Base-by-base conservation (phyloP, 1,140 invertebrate genomes). In the Drosophila kikkawai region DNA sequence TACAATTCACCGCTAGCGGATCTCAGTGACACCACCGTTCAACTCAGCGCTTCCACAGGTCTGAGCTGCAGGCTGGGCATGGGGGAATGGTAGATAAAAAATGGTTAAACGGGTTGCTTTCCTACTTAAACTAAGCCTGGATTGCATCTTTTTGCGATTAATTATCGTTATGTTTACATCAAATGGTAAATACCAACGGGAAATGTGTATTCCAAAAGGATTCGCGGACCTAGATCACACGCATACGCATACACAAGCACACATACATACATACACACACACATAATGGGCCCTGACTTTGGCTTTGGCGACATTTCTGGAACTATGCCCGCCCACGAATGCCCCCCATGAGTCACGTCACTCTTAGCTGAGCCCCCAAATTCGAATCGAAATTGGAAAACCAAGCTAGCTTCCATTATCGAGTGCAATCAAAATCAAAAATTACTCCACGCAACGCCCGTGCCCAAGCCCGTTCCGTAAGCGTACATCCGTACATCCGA, bases 11-110 rank as follows among this genome's bases (percentile, higher is more conserved):
- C 56, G 53, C 53, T 59, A 47, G 59, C 60, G 75, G 76, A 80
- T 74, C 80, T 71, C 65, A 77, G 68, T 53, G 42, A 63, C 48
- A 69, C 65, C 75, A 79, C 64, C 65, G 64, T 69, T 59, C 53
- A 48, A 58, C 65, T 77, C 75, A 78, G 56, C 57, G 75, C 48
- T 78, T 78, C 64, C 32, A 68, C 29, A 59, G 65, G 44, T 70
- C 56, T 68, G 57, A 22, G 26, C 36, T 37, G 63, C 17, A 55
- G 32, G 19, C 50, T 56, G n/a, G 32, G 13, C 19, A 56, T 22
- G 15, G 4, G 15, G 4, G 7, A 37, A 64, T 48, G 37, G 29
- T 13, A 12, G 2, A 41, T 3, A 34, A 15, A 15, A 11, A 22
- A 15, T 15, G 12, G 12, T 36, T 36, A 53, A 29, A 29, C 26